Conservation (phyloP, 2,888 invertebrate genomes). For the Lydus trimaculatus region DNA sequence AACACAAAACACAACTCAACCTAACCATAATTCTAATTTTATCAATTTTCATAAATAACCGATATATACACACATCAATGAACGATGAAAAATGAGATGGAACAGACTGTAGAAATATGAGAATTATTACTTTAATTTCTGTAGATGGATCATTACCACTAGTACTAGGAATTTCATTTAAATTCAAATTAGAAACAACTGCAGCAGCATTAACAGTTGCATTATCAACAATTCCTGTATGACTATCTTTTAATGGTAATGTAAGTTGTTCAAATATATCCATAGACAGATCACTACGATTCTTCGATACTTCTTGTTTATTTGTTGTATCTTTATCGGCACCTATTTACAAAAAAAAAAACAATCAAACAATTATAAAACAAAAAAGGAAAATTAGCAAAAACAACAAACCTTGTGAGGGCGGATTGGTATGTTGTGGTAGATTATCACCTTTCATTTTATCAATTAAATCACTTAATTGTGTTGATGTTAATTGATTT, state of each 20-base stretch:
- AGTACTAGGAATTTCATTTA: slow-evolving; percentile 50
- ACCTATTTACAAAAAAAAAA: slow-evolving; percentile 13
- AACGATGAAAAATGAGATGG: too few species aligned
- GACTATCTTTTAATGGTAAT: slow-evolving; percentile 69
- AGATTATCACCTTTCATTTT: slow-evolving; percentile 75
- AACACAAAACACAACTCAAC: too few species aligned
- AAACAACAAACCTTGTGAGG: slow-evolving; percentile 48
- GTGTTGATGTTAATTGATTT: slow-evolving; percentile 75
- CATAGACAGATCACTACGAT: slow-evolving; percentile 73
- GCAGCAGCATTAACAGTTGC: slow-evolving; percentile 61
- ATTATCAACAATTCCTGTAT: slow-evolving; percentile 51
- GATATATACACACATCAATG: too few species aligned
- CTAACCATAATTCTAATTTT: too few species aligned
- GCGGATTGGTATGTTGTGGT: slow-evolving; percentile 57
- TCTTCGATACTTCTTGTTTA: slow-evolving; percentile 67
- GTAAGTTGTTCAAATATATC: slow-evolving; percentile 78
- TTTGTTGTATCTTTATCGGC: slow-evolving; percentile 44
- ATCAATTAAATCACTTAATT: slow-evolving; percentile 78
- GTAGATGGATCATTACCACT: slow-evolving; percentile 55
- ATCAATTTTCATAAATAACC: too few species aligned
- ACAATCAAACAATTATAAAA: slow-evolving; percentile 4
- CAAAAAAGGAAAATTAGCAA: not conserved
- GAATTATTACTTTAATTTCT: slow-evolving; percentile 60
- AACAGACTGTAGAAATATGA: not conserved
- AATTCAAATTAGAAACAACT: slow-evolving; percentile 44